Percentiles rank a stretch among this genome's conserved stretches.
These are phyloP conservation scores for Leptocoma aspasia DNA, from an alignment of 2,113 vertebrate species.

Conservation along the genomic window DNA sequence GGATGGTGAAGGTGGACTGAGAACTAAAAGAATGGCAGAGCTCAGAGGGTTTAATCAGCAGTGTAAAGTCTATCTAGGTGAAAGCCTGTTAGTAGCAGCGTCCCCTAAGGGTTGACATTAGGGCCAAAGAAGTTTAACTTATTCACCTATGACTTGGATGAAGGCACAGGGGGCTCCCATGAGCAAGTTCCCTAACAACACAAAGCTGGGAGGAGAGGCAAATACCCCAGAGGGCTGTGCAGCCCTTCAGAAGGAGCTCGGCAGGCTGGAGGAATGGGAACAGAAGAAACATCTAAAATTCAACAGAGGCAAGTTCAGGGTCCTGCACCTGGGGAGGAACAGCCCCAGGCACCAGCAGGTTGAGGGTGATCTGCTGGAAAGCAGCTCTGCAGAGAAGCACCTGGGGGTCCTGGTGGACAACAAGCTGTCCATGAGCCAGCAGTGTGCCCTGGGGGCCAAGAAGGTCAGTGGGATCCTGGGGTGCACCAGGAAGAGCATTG, in stretches of 20 bases:
- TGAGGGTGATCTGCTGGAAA: background rate
- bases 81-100: background rate
- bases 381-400: background rate
- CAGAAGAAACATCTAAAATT: background rate
- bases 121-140: background rate
- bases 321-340: background rate
- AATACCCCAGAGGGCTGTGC: background rate
- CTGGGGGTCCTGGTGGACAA: background rate
- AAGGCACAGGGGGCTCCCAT: background rate
- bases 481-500: background rate
- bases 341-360: background rate
- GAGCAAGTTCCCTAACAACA: background rate
- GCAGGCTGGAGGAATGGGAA: background rate
- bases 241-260: background rate
- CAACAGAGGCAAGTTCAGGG: background rate
- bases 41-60: background rate
- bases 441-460: background rate
- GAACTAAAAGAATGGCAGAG: background rate
- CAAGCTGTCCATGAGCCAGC: background rate
- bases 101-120: accelerated
- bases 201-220: background rate
- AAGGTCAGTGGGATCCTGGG: background rate
- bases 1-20: background rate
- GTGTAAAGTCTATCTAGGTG: background rate
- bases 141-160: background rate